Evolutionary conservation across 2,113 vertebrate genomes (phyloP).

Genomic region (Chauna torquata): DNA sequence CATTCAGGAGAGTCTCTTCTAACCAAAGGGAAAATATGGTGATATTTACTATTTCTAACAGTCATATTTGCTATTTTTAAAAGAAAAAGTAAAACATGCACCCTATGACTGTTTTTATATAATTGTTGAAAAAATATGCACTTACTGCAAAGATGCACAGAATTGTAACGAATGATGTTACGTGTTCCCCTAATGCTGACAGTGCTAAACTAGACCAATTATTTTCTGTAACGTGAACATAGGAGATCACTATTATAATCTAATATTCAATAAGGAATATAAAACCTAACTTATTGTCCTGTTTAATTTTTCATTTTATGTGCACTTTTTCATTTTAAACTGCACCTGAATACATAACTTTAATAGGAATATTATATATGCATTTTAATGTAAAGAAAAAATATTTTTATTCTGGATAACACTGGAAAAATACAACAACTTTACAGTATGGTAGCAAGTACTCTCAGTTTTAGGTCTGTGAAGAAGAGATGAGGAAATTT

Average conservation of each 20-base stretch:
- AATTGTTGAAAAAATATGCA: constrained; percentile 3
- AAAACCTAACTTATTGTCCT: not conserved
- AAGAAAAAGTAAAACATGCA: not conserved
- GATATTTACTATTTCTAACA: not conserved
- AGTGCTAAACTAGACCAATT: constrained; percentile 38
- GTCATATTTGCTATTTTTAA: not conserved
- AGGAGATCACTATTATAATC: not conserved
- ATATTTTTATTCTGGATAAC: not conserved
- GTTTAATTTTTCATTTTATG: not conserved
- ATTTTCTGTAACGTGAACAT: not conserved
- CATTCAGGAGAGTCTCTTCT: not conserved
- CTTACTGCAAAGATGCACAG: not conserved
- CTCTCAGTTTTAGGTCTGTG: not conserved
- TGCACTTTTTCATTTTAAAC: not conserved
- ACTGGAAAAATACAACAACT: not conserved
- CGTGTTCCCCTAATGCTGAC: not conserved
- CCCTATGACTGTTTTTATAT: not conserved
- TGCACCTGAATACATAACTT: not conserved
- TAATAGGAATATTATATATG: not conserved
- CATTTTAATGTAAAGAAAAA: not conserved
- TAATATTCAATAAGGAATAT: not conserved
- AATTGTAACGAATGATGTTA: not conserved
- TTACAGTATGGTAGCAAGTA: not conserved
- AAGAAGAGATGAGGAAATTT: not conserved
- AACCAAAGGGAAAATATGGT: not conserved